phyloP scores from a whole-genome alignment of 2,888 invertebrate genomes.

The Embidobia sp. region DNA sequence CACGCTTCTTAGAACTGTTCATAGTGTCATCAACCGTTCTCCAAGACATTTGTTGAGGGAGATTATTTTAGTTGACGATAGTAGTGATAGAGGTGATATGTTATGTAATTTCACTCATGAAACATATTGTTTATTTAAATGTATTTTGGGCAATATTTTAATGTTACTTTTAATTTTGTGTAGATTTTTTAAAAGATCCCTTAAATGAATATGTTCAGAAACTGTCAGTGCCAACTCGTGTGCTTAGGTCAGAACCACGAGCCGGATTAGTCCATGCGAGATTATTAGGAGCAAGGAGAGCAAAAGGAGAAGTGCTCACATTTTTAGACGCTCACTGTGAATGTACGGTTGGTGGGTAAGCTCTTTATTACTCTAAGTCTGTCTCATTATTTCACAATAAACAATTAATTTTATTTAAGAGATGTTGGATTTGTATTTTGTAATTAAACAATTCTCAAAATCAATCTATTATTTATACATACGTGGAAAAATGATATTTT shows the following conservation, averaged over 20 bases:
- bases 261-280: slow-evolving; percentile 92
- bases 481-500: too few relatives aligned
- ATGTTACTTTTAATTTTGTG: not conserved
- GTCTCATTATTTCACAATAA: too few relatives aligned
- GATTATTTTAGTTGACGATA: slow-evolving; percentile 94
- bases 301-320: slow-evolving; percentile 90
- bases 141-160: too few relatives aligned
- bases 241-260: slow-evolving; percentile 86
- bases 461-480: too few relatives aligned
- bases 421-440: too few relatives aligned
- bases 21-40: slow-evolving; percentile 95
- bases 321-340: slow-evolving; percentile 98
- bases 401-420: too few relatives aligned
- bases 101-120: not conserved
- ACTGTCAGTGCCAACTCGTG: slow-evolving; percentile 85
- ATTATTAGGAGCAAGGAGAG: slow-evolving; percentile 88
- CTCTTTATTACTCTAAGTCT: too few relatives aligned
- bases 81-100: slow-evolving; percentile 89
- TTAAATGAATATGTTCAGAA: slow-evolving; percentile 87
- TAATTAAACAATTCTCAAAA: too few relatives aligned
- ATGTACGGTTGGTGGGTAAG: slow-evolving; percentile 88
- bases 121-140: too few relatives aligned
- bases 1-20: slow-evolving; percentile 95
- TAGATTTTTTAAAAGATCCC: slow-evolving; percentile 83
- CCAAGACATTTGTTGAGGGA: slow-evolving; percentile 89